Evolutionary conservation across 2,113 vertebrate species (phyloP).

Genomic region (Sinocyclocheilus anophthalmus): DNA sequence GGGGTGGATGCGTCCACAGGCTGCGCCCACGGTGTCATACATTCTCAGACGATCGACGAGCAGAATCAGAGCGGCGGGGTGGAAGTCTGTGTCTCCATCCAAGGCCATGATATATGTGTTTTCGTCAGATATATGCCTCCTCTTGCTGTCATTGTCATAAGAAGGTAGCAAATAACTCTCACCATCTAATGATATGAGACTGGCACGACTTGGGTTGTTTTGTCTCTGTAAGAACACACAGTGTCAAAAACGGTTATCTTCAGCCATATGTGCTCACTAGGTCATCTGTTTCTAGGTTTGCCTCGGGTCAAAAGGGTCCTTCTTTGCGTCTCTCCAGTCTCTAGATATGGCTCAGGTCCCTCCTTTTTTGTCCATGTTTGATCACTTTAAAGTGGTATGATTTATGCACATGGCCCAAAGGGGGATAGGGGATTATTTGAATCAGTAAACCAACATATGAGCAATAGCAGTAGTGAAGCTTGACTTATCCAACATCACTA

Average conservation of each 20-base stretch:
- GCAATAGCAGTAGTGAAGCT: background rate
- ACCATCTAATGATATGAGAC: constrained; percentile 70
- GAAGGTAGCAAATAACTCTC: constrained; percentile 67
- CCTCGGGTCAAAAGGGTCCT: background rate
- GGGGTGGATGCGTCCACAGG: constrained; percentile 83
- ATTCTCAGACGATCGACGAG: constrained; percentile 80
- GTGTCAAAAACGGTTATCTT: background rate
- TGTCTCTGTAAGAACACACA: constrained; percentile 59
- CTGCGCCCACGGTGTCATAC: constrained; percentile 79
- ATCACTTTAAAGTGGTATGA: background rate
- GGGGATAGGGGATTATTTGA: background rate
- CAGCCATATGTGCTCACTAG: background rate
- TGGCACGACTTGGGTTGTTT: constrained; percentile 64
- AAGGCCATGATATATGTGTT: constrained; percentile 80
- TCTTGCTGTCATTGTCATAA: constrained; percentile 71
- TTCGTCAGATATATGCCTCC: constrained; percentile 73
- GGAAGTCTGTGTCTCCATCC: constrained; percentile 84
- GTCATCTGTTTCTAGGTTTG: background rate
- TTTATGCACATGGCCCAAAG: background rate
- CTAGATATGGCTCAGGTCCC: background rate
- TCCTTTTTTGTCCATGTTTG: background rate
- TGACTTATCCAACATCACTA: background rate
- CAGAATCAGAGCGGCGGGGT: constrained; percentile 78
- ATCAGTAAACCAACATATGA: background rate
- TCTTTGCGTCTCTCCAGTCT: background rate